Percentiles rank a stretch among this genome's conserved stretches.
These are phyloP conservation scores for Eubucco bourcierii DNA, from an alignment of 2,113 vertebrate species.

Conservation along the genomic window DNA sequence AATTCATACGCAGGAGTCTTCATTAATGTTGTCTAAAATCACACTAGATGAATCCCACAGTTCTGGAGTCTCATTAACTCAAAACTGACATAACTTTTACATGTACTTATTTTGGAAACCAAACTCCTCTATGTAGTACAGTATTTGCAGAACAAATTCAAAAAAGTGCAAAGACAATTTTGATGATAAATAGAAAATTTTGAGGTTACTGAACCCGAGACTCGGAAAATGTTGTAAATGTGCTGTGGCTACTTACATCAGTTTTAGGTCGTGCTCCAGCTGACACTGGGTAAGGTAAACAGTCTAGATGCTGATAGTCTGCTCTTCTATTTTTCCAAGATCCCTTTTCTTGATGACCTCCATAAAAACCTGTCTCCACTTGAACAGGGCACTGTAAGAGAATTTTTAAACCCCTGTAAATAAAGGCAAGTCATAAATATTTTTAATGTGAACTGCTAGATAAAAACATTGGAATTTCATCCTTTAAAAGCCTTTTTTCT, in stretches of 20 bases:
- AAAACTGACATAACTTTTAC: background rate
- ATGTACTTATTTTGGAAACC: background rate
- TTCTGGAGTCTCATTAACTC: background rate
- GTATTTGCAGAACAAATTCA: background rate
- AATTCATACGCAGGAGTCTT: background rate
- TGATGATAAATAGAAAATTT: background rate
- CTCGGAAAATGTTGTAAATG: background rate
- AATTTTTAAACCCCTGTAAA: conserved; percentile 54
- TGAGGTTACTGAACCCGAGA: background rate
- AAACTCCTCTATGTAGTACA: background rate
- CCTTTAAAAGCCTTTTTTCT: background rate
- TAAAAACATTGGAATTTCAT: background rate
- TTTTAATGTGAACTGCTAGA: conserved; percentile 11
- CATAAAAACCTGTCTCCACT: conserved; percentile 55
- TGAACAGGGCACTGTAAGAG: conserved; percentile 74
- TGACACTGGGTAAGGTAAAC: conserved; percentile 57
- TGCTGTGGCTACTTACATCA: conserved; percentile 71
- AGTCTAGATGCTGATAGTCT: conserved; percentile 62
- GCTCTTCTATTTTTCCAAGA: conserved; percentile 48
- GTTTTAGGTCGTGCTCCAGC: conserved; percentile 70
- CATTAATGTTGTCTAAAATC: background rate
- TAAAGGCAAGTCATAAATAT: conserved; percentile 39
- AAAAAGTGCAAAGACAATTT: background rate
- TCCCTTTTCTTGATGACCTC: conserved; percentile 48
- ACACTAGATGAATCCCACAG: background rate